Base-by-base conservation (phyloP, 2,797 vertebrate genomes). In the Sebastes oblongus region DNA sequence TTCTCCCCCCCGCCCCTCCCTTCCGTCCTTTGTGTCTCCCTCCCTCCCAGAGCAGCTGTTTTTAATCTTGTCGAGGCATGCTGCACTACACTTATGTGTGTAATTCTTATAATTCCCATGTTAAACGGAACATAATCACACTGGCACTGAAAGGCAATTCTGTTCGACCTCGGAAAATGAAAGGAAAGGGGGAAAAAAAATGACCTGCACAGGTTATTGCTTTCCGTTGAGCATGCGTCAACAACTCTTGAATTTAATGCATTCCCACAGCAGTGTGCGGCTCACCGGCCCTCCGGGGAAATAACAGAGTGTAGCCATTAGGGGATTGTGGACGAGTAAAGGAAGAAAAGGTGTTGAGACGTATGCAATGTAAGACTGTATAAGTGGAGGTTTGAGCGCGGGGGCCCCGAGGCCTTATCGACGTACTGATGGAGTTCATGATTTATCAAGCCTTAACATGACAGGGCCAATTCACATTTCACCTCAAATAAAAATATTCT, bases 221-320 rank as follows among this genome's bases (percentile, higher is more conserved):
- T 95, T 95, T 95, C 86, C 60, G 83, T 91, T 93, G 89, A 92
- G 93, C 90, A 76, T 92, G 89, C 90, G 84, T 94, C 94, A 91
- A 93, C 92, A 94, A 89, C 92, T 93, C 92, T 93, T 93, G 92
- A 94, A 92, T 93, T 94, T 91, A 95, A 95, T 95, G 94, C 88
- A 87, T 92, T 94, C 91, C 88, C 56, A 79, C 89, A 74, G 88
- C 50, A 72, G 64, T 36, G 88, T 34, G 52, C 24, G 30, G 86
- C 89, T 86, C 88, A 71, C 89, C 3, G 70, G 75, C 82, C 92
- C 95, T 90, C 90, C 2, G 92, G 95, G 96, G 95, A 96, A 96
- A 96, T 96, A 96, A 96, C 81, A 59, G 88, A 83, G 32, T 74
- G 85, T 82, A 89, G 84, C 86, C 91, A 77, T 91, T 88, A 84